phyloP scores from a whole-genome alignment of 2,888 invertebrate genomes.

The Meloe dianella region DNA sequence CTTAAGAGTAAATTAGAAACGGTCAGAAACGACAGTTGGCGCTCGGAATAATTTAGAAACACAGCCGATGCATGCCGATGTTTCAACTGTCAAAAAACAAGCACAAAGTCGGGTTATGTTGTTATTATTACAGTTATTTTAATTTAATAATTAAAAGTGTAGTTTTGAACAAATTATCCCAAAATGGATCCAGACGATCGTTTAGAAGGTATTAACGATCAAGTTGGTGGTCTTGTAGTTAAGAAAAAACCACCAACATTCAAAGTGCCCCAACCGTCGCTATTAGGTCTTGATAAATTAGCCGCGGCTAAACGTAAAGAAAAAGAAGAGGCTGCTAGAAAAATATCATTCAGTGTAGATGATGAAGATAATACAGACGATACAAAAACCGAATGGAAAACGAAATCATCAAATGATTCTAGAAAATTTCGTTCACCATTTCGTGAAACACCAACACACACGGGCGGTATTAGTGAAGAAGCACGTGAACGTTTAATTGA shows the following conservation, averaged over 20 bases:
- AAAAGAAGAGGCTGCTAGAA: conserved; percentile 66
- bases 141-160: neutral
- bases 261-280: conserved; percentile 77
- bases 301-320: conserved; percentile 76
- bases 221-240: conserved; percentile 74
- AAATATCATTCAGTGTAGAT: conserved; percentile 68
- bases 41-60: too few species aligned
- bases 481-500: conserved; percentile 76
- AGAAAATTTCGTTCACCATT: conserved; percentile 79
- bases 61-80: too few species aligned
- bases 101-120: conserved; percentile 22
- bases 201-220: conserved; percentile 70
- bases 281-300: conserved; percentile 83
- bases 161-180: neutral
- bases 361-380: conserved; percentile 60
- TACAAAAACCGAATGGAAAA: conserved; percentile 49
- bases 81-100: conserved; percentile 1
- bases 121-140: neutral
- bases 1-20: too few species aligned
- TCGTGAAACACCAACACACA: conserved; percentile 92
- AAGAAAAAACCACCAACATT: conserved; percentile 75
- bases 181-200: conserved; percentile 62
- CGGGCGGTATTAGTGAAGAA: conserved; percentile 86
- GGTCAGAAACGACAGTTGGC: too few species aligned
- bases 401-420: conserved; percentile 49